These are phyloP conservation scores for Philonicus albiceps DNA, from an alignment of 2,888 invertebrate genomes.

Conservation along the genomic window DNA sequence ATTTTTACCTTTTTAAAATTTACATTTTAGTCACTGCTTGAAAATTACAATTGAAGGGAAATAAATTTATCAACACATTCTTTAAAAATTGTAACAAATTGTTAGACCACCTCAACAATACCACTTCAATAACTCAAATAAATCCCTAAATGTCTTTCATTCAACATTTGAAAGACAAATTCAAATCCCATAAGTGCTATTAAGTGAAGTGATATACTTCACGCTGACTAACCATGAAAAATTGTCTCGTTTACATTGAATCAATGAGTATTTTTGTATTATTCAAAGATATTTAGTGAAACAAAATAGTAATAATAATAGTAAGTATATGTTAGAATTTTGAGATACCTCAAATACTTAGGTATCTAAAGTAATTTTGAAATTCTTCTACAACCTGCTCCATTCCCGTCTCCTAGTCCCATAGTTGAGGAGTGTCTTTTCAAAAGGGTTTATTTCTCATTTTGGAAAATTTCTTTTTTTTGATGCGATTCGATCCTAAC, in stretches of 20 bases:
- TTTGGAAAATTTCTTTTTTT: too few relatives aligned
- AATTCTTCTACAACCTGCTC: neutral
- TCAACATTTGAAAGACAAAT: neutral
- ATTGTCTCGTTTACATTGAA: neutral
- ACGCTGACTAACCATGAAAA: neutral
- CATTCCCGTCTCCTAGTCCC: neutral
- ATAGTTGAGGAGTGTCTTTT: too few relatives aligned
- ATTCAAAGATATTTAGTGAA: neutral
- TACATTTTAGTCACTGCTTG: too few relatives aligned
- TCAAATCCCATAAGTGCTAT: neutral
- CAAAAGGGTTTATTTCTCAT: too few relatives aligned
- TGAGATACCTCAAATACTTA: neutral
- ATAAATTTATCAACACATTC: neutral
- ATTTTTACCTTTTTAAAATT: too few relatives aligned
- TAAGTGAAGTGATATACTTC: neutral
- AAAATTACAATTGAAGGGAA: too few relatives aligned
- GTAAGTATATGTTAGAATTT: neutral
- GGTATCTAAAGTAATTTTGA: neutral
- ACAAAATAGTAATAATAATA: neutral
- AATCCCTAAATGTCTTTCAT: neutral
- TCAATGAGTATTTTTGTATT: neutral
- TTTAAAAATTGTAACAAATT: neutral
- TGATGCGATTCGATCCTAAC: too few relatives aligned
- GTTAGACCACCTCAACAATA: neutral
- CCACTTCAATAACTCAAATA: neutral